Evolutionary conservation across 1,140 invertebrate species (phyloP), one percentile per base, ranked within the genome.

Genomic region (Meteorus sp.): DNA sequence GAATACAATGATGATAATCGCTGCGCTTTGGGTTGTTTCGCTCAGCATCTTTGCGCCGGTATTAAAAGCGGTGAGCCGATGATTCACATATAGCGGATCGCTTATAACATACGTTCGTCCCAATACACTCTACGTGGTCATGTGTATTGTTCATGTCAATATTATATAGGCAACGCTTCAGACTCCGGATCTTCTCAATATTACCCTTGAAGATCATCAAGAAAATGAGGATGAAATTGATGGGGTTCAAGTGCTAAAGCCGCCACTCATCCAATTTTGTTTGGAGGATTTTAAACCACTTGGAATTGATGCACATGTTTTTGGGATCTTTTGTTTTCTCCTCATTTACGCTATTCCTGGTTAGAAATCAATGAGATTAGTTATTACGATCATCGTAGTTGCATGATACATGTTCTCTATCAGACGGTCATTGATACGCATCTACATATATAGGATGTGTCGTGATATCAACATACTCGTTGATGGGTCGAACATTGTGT

Each of bases 341-440:
- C 71, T 89, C 27, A 87, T 91, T 29, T 91, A 91, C 67, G 85
- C 86, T 5, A 81, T 90, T 53, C 89, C 89, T 3, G 85, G 85
- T 86, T 65, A 27, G 20, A 48, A 48, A 25, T 48, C 17, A 13
- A 27, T 25, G 17, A 27, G 23, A 22, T n/a, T 27, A 25, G 2
- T 48, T 11, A 22, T 19, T n/a, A 5, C 15, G 35, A 37, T 33
- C 35, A 39, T 51, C 8, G 13, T 39, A 35, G 43, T 22, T n/a
- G 9, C 31, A 31, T 31, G n/a, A 23, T 1, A 15, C 27, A 13
- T 37, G 9, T 7, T 41, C 15, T 31, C 27, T 25, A 19, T 23
- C 11, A 25, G 17, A 25, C 7, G 7, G 15, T 58, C 0, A 11
- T 53, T 5, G 15, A 56, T 61, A 56, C 45, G 37, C 50, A 61